Conservation (phyloP, 1,140 invertebrate species). For the Dolichoris vasculosae region DNA sequence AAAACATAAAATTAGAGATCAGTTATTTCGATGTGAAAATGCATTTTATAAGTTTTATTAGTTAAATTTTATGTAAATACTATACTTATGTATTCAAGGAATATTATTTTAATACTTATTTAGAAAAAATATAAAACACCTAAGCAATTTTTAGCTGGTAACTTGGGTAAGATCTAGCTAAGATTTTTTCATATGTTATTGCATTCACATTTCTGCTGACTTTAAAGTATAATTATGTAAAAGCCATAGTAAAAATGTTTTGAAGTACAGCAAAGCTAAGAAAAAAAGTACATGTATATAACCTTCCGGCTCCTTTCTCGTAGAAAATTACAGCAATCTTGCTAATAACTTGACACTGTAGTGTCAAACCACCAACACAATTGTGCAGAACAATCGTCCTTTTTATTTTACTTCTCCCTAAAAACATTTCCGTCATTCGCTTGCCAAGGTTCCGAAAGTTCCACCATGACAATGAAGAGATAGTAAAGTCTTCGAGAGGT, state of each 20-base stretch:
- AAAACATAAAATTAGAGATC: background rate
- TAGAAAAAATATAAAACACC: too few species aligned
- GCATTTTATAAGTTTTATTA: background rate
- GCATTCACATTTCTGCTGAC: background rate
- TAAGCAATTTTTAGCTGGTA: background rate
- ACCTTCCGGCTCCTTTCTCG: conserved; percentile 1
- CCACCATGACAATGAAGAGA: conserved; percentile 43
- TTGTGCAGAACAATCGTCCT: conserved; percentile 19
- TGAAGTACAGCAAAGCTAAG: background rate
- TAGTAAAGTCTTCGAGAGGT: background rate
- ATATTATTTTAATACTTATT: background rate
- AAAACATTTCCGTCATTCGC: conserved; percentile 19
- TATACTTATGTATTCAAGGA: background rate
- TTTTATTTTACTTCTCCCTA: background rate
- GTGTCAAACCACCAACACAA: conserved; percentile 9
- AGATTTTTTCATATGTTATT: background rate
- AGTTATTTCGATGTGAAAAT: background rate
- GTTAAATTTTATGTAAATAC: background rate
- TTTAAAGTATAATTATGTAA: background rate
- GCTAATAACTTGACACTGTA: conserved; percentile 15
- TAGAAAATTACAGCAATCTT: conserved; percentile 15
- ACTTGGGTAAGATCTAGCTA: background rate
- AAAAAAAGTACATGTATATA: background rate
- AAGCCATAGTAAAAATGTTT: background rate
- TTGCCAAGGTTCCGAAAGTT: conserved; percentile 31